Conservation (phyloP, 1,140 invertebrate species). For the Cylas formicarius region DNA sequence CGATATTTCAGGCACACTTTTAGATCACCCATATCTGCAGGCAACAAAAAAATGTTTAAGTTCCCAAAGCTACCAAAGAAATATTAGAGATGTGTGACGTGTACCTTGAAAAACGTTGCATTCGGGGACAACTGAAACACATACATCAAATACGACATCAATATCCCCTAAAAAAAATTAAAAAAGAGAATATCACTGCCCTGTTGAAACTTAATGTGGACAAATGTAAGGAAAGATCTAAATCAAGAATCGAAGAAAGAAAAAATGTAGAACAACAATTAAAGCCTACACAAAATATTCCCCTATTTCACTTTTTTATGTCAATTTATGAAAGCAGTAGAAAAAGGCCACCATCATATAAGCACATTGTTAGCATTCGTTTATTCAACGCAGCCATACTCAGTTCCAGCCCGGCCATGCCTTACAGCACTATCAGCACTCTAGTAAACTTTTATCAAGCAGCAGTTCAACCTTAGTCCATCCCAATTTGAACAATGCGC, state of each 20-base stretch:
- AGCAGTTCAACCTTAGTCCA: no score
- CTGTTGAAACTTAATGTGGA: constrained; percentile 8
- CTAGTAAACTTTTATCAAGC: no score
- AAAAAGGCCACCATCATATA: constrained; percentile 1
- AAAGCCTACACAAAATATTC: constrained; percentile 6
- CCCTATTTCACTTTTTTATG: constrained; percentile 13
- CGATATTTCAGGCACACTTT: constrained; percentile 24
- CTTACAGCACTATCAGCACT: no score
- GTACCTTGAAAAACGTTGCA: constrained; percentile 2
- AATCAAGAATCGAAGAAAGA: constrained; percentile 10
- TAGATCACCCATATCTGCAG: no score
- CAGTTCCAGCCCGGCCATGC: no score
- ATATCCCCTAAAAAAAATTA: constrained; percentile 8
- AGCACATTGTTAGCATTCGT: not conserved
- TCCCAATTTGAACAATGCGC: no score
- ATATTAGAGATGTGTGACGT: constrained; percentile 26
- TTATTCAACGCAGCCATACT: constrained; percentile 3
- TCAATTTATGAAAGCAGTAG: constrained; percentile 2
- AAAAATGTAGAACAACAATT: not conserved
- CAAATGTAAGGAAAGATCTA: constrained; percentile 12
- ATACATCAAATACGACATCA: constrained; percentile 5
- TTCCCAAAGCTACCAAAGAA: no score
- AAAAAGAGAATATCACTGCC: constrained; percentile 8
- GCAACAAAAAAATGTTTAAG: no score
- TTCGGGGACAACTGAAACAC: not conserved